Conservation (phyloP, 1,140 invertebrate species). For the Ladona fulva region DNA sequence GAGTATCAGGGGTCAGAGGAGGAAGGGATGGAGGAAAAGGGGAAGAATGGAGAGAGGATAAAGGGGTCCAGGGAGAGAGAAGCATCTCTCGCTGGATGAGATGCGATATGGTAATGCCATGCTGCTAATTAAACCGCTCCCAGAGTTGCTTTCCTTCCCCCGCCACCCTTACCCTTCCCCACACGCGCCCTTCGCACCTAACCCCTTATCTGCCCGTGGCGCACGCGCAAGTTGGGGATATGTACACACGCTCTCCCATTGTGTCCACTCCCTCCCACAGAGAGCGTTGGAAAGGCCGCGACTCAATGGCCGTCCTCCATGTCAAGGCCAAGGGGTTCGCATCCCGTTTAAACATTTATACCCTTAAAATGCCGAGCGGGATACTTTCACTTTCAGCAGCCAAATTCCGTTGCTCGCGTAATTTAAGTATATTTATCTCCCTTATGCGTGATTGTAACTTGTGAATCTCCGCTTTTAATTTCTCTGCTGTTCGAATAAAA, state of each 20-base stretch:
- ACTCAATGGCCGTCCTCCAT: background rate
- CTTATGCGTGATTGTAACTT: no score
- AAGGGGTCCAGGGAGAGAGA: constrained; percentile 12
- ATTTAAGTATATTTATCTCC: no score
- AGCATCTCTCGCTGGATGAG: constrained; percentile 11
- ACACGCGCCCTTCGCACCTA: background rate
- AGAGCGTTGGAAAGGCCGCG: background rate
- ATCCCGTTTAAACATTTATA: no score
- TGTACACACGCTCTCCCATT: background rate
- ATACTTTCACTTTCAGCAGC: no score
- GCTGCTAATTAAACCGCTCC: constrained; percentile 21
- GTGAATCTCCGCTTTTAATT: no score
- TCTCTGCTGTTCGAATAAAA: no score
- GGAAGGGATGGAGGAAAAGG: constrained; percentile 11
- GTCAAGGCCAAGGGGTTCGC: background rate
- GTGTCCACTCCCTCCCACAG: background rate
- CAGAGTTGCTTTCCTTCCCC: background rate
- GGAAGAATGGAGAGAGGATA: constrained; percentile 18
- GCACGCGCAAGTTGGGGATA: background rate
- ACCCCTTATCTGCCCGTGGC: background rate
- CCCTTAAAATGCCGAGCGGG: no score
- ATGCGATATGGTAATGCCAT: constrained; percentile 21
- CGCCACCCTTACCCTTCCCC: constrained; percentile 12
- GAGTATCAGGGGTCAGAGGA: background rate
- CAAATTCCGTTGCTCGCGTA: no score